Percentiles rank a stretch among this genome's conserved stretches.
These are phyloP conservation scores for Mactra quadrangularis DNA, from an alignment of 1,140 invertebrate genomes.

Conservation along the genomic window DNA sequence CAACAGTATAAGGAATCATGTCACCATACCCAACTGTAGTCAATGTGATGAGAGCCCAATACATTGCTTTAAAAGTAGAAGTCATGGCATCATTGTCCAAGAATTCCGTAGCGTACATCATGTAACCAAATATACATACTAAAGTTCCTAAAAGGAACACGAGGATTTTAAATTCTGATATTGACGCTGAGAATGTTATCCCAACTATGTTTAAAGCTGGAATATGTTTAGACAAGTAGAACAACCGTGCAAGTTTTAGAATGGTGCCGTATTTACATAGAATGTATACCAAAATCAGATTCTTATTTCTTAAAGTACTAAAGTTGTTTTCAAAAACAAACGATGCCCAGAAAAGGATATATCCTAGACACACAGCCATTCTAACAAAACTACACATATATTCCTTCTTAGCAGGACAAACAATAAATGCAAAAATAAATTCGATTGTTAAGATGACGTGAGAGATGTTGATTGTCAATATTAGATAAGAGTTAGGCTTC, in stretches of 20 bases:
- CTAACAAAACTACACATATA: not conserved
- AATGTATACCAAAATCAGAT: not conserved
- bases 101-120: constrained; percentile 27
- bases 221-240: constrained; percentile 20
- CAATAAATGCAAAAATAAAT: constrained; percentile 4
- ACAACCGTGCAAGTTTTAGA: constrained; percentile 21
- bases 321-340: constrained; percentile 29
- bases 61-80: constrained; percentile 62
- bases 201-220: constrained; percentile 48
- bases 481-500: constrained; percentile 17
- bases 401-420: constrained; percentile 15
- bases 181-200: constrained; percentile 13
- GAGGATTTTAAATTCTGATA: constrained; percentile 32
- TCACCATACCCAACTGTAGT: constrained; percentile 83
- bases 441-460: constrained; percentile 19
- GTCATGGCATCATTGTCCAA: not conserved
- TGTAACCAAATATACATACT: constrained; percentile 14
- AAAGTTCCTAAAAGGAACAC: constrained; percentile 17
- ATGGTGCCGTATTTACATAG: constrained; percentile 10
- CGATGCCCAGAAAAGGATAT: constrained; percentile 28
- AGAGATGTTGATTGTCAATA: not conserved
- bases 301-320: not conserved
- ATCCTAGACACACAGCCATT: constrained; percentile 5
- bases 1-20: constrained; percentile 52
- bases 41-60: constrained; percentile 85